Evolutionary conservation across 2,797 vertebrate genomes (phyloP).

Genomic region (Anas bernieri): DNA sequence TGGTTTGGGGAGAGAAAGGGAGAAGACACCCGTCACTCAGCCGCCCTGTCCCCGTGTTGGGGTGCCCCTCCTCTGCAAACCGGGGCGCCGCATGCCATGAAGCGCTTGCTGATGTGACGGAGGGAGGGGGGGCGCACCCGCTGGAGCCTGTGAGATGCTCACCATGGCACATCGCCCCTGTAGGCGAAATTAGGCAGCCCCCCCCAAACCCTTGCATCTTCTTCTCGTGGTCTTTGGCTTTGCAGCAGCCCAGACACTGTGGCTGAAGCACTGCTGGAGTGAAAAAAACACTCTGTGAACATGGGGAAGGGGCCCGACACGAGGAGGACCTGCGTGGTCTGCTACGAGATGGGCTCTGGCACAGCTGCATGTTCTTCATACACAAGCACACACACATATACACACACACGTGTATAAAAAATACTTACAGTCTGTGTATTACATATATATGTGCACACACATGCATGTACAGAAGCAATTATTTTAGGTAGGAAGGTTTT

Average conservation of each 20-base stretch:
- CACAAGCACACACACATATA: background rate
- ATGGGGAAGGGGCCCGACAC: background rate
- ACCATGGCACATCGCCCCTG: background rate
- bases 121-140: background rate
- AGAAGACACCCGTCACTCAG: slow-evolving; percentile 1
- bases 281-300: background rate
- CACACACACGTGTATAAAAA: background rate
- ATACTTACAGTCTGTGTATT: background rate
- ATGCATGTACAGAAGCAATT: background rate
- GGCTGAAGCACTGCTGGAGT: background rate
- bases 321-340: background rate
- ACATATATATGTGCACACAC: background rate
- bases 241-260: background rate
- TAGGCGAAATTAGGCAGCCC: background rate
- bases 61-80: background rate
- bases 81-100: background rate
- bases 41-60: rapidly evolving
- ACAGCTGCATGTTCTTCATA: background rate
- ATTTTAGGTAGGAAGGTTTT: background rate
- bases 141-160: background rate
- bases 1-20: slow-evolving; percentile 63
- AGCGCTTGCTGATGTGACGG: background rate
- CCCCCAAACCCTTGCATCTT: background rate
- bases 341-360: rapidly evolving
- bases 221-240: rapidly evolving